Percentiles rank a stretch among this genome's conserved stretches.
phyloP scores from a whole-genome alignment of 2,113 vertebrate genomes.

The Aramus guarauna region DNA sequence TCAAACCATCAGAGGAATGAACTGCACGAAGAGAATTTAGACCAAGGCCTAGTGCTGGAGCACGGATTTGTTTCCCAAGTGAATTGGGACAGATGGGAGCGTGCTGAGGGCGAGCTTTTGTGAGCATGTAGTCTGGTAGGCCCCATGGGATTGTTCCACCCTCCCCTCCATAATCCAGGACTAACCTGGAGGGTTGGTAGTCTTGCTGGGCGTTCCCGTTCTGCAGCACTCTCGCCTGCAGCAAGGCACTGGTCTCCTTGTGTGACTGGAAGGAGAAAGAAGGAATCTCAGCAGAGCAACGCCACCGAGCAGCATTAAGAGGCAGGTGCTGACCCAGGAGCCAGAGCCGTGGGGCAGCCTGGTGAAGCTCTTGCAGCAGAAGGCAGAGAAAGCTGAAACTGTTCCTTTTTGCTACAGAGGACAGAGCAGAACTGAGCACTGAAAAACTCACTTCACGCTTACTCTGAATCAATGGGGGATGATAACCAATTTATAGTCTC shows the following conservation, averaged over 20 bases:
- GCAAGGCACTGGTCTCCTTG: constrained; percentile 74
- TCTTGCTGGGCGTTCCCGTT: constrained; percentile 71
- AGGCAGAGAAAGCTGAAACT: neutral
- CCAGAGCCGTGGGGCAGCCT: neutral
- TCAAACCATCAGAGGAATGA: neutral
- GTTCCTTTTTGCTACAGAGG: neutral
- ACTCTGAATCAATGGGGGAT: neutral
- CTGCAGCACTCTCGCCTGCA: constrained; percentile 71
- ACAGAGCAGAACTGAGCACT: neutral
- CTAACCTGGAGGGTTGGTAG: constrained; percentile 79
- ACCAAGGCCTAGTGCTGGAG: neutral
- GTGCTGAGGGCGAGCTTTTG: neutral
- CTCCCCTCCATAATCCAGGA: neutral
- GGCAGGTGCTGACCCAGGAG: neutral
- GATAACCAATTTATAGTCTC: neutral
- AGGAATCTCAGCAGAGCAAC: neutral
- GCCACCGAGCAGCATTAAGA: neutral
- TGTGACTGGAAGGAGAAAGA: constrained; percentile 59
- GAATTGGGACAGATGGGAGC: neutral
- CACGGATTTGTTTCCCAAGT: neutral
- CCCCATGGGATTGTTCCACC: neutral
- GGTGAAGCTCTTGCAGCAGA: neutral
- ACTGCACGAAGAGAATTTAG: neutral
- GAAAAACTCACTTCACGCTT: neutral
- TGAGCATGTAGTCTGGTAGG: neutral